Base-by-base conservation (phyloP, 2,113 vertebrate species). In the Ranitomeya variabilis region DNA sequence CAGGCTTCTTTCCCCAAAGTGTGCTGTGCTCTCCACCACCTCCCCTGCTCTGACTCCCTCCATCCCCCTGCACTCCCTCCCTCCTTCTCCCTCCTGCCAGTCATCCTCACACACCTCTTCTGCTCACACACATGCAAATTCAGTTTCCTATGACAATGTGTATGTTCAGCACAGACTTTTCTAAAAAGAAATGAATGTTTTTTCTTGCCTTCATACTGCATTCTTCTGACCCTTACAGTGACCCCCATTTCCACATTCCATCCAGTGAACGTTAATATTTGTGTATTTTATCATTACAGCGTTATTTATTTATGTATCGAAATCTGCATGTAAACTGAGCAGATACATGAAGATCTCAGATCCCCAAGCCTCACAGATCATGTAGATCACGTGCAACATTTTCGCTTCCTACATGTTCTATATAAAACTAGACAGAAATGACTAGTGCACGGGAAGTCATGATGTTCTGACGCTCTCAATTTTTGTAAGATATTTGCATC, bases 21-120 rank as follows among this genome's bases (percentile, higher is more conserved):
- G 74, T 51, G 81, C 6, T 51, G 64, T 59, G 62, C 52, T 73
- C 86, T 82, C 79, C 86, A 73, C 86, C 78, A 73, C 86, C 78
- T 87, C 78, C 79, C 37, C 4, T 74, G 16, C 15, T 74, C 31
- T 74, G 71, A 45, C 71, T 74, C 71, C 71, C 26, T 76, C 37
- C 73, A 37, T 6, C 45, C 26, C 37, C 64, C 10, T 21, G 23
- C 69, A 78, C 52, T 12, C 23, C 1, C 76, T 45, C 15, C 52
- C 73, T n/a, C 16, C 69, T 60, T 1, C 37, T 45, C 64, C 26
- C 37, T 80, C 59, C 57, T 21, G 45, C 51, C 85, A 76, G 74
- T 82, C 59, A 18, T 45, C 14, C 55, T 45, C 45, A 52, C 57
- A 16, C 11, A 73, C 31, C 37, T 18, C 26, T 15, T 64, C 26